These are phyloP conservation scores for Octonoba sinensis DNA, from an alignment of 2,888 invertebrate species.

Conservation along the genomic window DNA sequence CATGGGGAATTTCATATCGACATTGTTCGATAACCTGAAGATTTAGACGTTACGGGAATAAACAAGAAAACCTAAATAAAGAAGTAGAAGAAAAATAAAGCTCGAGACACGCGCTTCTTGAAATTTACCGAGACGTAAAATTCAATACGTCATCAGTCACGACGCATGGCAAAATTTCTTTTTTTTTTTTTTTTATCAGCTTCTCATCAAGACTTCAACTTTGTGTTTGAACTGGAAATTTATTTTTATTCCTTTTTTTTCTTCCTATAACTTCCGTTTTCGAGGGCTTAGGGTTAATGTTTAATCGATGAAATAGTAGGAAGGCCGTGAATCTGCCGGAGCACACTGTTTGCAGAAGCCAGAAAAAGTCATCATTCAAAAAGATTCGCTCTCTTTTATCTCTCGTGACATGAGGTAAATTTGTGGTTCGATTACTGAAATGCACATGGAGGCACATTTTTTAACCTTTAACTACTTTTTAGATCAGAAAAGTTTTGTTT, in stretches of 20 bases:
- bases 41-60: conserved; percentile 41
- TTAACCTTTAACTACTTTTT: too few relatives aligned
- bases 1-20: too few relatives aligned
- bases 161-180: conserved; percentile 17
- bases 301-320: conserved; percentile 37
- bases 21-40: conserved; percentile 21
- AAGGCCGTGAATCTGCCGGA: conserved; percentile 14
- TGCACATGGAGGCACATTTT: conserved; percentile 3
- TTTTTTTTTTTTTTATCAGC: conserved; percentile 43
- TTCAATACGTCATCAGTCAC: conserved; percentile 22
- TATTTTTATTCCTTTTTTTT: conserved; percentile 26
- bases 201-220: conserved; percentile 25
- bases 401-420: conserved; percentile 13
- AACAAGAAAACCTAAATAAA: conserved; percentile 17
- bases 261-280: conserved; percentile 29
- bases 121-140: conserved; percentile 30
- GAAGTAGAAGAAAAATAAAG: background rate
- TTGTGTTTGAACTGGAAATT: conserved; percentile 43
- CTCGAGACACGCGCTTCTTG: background rate
- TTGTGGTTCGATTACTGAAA: conserved; percentile 30
- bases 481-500: too few relatives aligned
- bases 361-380: conserved; percentile 24
- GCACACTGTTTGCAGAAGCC: conserved; percentile 41
- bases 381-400: conserved; percentile 21
- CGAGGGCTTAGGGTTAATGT: conserved; percentile 37